phyloP scores from a whole-genome alignment of 2,113 vertebrate species.

The Caracal caracal region DNA sequence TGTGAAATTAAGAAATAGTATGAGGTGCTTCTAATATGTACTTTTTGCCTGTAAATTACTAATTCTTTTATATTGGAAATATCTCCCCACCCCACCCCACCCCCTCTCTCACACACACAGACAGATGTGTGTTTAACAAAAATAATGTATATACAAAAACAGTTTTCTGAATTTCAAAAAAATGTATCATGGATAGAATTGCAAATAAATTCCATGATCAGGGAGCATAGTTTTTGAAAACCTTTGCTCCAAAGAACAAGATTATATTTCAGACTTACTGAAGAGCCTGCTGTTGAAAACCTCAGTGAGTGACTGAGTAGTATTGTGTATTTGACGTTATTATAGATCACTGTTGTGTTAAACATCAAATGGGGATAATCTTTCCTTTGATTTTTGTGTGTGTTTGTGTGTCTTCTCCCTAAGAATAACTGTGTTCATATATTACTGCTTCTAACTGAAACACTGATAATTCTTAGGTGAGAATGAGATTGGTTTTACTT shows the following conservation, averaged over 20 bases:
- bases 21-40: background rate
- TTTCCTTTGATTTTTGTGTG: background rate
- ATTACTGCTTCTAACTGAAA: background rate
- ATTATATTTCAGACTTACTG: background rate
- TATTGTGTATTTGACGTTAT: background rate
- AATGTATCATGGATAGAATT: background rate
- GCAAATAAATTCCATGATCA: background rate
- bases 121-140: background rate
- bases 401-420: background rate
- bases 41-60: background rate
- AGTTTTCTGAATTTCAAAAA: background rate
- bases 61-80: background rate
- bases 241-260: background rate
- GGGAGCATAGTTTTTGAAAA: background rate
- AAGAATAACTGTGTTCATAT: background rate
- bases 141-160: background rate
- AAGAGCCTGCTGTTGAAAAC: background rate
- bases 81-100: no score
- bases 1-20: constrained; percentile 56
- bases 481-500: background rate
- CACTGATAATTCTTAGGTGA: background rate
- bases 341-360: background rate
- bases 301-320: background rate
- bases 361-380: background rate
- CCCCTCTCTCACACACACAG: background rate